Conservation (phyloP, 2,113 vertebrate species). For the Bombycilla garrulus region DNA sequence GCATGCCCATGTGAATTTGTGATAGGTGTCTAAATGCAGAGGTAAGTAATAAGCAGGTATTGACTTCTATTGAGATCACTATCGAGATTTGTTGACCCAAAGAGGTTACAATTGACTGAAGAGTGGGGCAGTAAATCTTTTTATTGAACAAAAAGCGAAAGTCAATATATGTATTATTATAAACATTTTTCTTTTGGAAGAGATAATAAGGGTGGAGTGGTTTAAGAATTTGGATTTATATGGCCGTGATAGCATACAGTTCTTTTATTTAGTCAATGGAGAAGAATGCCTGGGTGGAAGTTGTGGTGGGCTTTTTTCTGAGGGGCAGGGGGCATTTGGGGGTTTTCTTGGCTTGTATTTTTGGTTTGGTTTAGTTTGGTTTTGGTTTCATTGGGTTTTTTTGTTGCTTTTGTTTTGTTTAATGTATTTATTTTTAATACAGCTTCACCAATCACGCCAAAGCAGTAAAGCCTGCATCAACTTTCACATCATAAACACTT, state of each 20-base stretch:
- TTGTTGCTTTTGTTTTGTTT: background rate
- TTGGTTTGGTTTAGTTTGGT: background rate
- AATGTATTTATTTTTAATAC: background rate
- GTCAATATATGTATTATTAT: slow-evolving; percentile 79
- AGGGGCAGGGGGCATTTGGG: too few species aligned
- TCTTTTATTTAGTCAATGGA: background rate
- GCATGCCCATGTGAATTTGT: slow-evolving; percentile 67
- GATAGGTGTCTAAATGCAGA: slow-evolving; percentile 62
- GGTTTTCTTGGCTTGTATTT: background rate
- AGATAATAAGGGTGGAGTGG: slow-evolving; percentile 65
- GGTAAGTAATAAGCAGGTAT: slow-evolving; percentile 77
- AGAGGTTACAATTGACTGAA: slow-evolving; percentile 80
- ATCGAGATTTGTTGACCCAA: slow-evolving; percentile 78
- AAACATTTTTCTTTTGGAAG: slow-evolving; percentile 75
- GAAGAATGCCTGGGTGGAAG: background rate
- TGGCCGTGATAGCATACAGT: background rate
- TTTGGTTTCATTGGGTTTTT: too few species aligned
- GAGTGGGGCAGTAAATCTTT: slow-evolving; percentile 76
- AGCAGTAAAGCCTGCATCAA: background rate
- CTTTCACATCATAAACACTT: background rate
- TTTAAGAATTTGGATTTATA: slow-evolving; percentile 56
- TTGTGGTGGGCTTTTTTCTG: too few species aligned
- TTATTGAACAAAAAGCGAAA: slow-evolving; percentile 76
- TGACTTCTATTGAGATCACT: slow-evolving; percentile 74
- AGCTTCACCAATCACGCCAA: background rate